These are phyloP conservation scores for Lordiphosa collinella DNA, from an alignment of 1,140 invertebrate genomes.

Conservation along the genomic window DNA sequence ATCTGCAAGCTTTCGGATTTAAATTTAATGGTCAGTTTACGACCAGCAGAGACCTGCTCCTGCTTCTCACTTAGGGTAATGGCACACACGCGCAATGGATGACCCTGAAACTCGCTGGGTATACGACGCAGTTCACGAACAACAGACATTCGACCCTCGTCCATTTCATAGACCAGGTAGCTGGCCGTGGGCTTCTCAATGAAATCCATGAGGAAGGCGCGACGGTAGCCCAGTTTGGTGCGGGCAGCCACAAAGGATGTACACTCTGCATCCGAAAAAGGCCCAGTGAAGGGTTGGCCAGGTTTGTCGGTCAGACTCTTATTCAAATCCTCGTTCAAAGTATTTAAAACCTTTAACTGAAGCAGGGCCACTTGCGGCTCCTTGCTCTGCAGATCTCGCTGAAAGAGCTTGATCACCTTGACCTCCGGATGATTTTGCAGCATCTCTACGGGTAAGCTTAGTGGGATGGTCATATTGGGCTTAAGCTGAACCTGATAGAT, in stretches of 20 bases:
- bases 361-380: conserved; percentile 27
- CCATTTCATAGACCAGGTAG: conserved; percentile 55
- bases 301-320: conserved; percentile 1
- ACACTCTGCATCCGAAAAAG: conserved; percentile 8
- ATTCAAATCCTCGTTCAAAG: conserved; percentile 33
- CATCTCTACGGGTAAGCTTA: conserved; percentile 33
- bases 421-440: conserved; percentile 26
- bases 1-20: background rate
- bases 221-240: conserved; percentile 37
- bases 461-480: conserved; percentile 24
- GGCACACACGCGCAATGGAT: conserved; percentile 34
- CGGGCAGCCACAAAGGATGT: conserved; percentile 31
- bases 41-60: background rate
- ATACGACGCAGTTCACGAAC: conserved; percentile 31
- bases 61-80: conserved; percentile 12
- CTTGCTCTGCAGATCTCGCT: background rate
- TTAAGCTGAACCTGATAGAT: conserved; percentile 35
- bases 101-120: conserved; percentile 26
- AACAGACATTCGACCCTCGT: conserved; percentile 40
- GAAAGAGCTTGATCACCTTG: conserved; percentile 16
- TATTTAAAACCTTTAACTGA: conserved; percentile 29
- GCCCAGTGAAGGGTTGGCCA: background rate
- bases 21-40: conserved; percentile 23
- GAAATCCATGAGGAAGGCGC: conserved; percentile 41
- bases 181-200: conserved; percentile 14